Conservation (phyloP, 2,113 vertebrate genomes). For the Sander vitreus region DNA sequence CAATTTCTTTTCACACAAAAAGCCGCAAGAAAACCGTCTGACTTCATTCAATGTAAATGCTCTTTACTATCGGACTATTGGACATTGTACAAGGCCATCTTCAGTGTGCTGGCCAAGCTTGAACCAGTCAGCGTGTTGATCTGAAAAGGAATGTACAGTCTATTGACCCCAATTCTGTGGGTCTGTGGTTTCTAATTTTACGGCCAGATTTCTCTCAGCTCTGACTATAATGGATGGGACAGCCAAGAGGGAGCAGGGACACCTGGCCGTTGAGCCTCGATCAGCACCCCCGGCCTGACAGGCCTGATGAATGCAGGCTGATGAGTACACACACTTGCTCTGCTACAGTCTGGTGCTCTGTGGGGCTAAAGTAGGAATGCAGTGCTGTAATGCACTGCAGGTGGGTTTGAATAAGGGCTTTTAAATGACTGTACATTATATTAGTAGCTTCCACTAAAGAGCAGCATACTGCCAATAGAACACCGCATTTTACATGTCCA, state of each 20-base stretch:
- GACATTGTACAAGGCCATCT: neutral
- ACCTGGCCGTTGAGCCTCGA: slow-evolving; percentile 66
- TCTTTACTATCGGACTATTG: neutral
- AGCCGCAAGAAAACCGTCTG: neutral
- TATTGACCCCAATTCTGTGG: slow-evolving; percentile 68
- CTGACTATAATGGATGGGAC: slow-evolving; percentile 60
- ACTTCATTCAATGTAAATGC: neutral
- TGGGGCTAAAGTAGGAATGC: neutral
- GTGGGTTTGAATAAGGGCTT: neutral
- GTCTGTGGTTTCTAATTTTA: slow-evolving; percentile 65
- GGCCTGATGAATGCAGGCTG: slow-evolving; percentile 66
- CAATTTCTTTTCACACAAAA: slow-evolving; percentile 1
- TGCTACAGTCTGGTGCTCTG: slow-evolving; percentile 17
- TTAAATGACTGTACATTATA: neutral
- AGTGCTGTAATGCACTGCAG: neutral
- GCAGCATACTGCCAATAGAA: neutral
- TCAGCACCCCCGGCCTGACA: slow-evolving; percentile 63
- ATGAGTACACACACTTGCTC: slow-evolving; percentile 37
- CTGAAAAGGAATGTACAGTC: slow-evolving; percentile 44
- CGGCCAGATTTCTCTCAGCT: slow-evolving; percentile 54
- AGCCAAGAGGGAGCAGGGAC: slow-evolving; percentile 57
- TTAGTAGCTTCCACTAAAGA: neutral
- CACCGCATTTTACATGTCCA: neutral
- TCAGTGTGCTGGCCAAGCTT: slow-evolving; percentile 8
- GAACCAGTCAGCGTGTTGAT: slow-evolving; percentile 36